Evolutionary conservation across 2,797 vertebrate species (phyloP).

Genomic region (Dermochelys coriacea): DNA sequence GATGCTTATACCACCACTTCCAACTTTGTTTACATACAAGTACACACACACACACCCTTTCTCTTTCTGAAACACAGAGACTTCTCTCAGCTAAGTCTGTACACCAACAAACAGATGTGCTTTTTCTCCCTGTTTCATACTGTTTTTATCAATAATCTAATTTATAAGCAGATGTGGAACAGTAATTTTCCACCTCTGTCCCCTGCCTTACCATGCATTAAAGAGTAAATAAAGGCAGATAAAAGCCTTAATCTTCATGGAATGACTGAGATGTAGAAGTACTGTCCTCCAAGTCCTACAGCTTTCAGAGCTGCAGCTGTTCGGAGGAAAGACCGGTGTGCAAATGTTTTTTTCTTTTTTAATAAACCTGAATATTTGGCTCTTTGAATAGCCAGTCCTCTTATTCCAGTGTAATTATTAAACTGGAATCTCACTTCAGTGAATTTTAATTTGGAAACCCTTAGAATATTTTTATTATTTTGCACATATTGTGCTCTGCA

Average conservation of each 20-base stretch:
- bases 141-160: neutral
- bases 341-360: neutral
- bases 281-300: neutral
- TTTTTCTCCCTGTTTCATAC: neutral
- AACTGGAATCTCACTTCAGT: neutral
- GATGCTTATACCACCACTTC: neutral
- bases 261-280: neutral
- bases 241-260: neutral
- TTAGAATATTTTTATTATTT: neutral
- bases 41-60: neutral
- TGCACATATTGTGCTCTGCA: neutral
- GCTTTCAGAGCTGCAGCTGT: neutral
- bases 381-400: neutral
- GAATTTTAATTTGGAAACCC: neutral
- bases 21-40: neutral
- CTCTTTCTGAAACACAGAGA: neutral
- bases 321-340: neutral
- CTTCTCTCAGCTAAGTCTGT: neutral
- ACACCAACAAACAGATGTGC: neutral
- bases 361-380: neutral
- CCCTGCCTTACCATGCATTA: neutral
- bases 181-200: neutral
- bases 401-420: neutral
- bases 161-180: neutral
- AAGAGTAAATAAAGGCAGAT: neutral